Conservation (phyloP, 2,797 vertebrate species). For the Sardinella longiceps region DNA sequence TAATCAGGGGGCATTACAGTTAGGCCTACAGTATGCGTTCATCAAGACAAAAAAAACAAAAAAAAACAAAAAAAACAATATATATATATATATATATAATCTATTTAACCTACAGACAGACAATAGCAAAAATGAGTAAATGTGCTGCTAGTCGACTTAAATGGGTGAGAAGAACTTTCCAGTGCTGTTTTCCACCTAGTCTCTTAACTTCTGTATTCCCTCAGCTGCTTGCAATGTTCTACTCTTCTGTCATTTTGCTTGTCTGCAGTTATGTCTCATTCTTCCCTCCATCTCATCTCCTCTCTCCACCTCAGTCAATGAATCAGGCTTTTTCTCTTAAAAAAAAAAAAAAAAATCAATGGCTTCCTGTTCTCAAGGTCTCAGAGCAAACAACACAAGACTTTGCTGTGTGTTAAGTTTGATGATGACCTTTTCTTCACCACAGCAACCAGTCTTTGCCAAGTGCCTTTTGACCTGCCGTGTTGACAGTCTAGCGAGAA, state of each 20-base stretch:
- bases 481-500: neutral
- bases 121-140: neutral
- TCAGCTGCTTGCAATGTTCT: neutral
- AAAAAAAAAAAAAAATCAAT: constrained; percentile 6
- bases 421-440: neutral
- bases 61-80: too few species aligned
- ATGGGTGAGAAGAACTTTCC: neutral
- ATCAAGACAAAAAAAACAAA: too few species aligned
- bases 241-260: neutral
- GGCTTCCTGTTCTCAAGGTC: neutral
- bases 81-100: too few species aligned
- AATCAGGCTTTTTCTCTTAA: neutral
- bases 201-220: neutral
- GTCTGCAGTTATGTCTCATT: neutral
- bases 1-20: too few species aligned
- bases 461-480: neutral
- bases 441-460: neutral
- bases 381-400: neutral
- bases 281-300: neutral
- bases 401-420: neutral
- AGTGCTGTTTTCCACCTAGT: neutral
- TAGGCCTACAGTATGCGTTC: too few species aligned
- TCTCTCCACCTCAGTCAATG: neutral
- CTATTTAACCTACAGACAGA: too few species aligned
- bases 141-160: too few species aligned